Conservation (phyloP, 2,888 invertebrate genomes). For the Hyposoter dolosus region DNA sequence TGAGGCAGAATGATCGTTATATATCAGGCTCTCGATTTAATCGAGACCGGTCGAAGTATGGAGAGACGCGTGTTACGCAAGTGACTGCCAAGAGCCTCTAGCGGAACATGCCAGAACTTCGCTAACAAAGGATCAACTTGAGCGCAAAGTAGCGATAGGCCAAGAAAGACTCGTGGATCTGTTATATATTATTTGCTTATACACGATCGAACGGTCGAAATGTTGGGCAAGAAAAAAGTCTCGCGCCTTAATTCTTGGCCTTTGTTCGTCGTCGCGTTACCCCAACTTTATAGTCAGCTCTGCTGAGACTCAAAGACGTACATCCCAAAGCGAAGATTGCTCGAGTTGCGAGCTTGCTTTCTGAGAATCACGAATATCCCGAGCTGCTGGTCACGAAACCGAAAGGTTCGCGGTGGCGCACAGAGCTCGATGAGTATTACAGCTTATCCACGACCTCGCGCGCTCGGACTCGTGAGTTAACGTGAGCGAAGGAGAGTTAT, state of each 20-base stretch:
- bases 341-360: conserved; percentile 62
- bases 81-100: conserved; percentile 33
- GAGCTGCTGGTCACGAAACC: conserved; percentile 48
- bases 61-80: conserved; percentile 56
- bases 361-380: conserved; percentile 50
- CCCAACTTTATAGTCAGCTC: conserved; percentile 39
- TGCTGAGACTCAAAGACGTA: not conserved
- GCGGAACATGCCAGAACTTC: conserved; percentile 1
- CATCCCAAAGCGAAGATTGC: conserved; percentile 57
- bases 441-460: conserved; percentile 67
- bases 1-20: conserved; percentile 52
- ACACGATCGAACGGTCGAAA: not conserved
- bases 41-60: conserved; percentile 62
- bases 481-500: conserved; percentile 66
- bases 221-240: not conserved
- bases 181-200: not conserved
- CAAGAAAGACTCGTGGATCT: conserved; percentile 8
- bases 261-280: not conserved
- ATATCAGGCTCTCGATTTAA: conserved; percentile 53
- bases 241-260: not conserved
- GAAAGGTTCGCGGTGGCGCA: conserved; percentile 27
- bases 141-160: not conserved
- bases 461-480: conserved; percentile 62
- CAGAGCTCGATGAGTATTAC: conserved; percentile 1
- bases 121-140: conserved; percentile 58